These are phyloP conservation scores for Aphelinus certus DNA, from an alignment of 1,140 invertebrate species.

Conservation along the genomic window DNA sequence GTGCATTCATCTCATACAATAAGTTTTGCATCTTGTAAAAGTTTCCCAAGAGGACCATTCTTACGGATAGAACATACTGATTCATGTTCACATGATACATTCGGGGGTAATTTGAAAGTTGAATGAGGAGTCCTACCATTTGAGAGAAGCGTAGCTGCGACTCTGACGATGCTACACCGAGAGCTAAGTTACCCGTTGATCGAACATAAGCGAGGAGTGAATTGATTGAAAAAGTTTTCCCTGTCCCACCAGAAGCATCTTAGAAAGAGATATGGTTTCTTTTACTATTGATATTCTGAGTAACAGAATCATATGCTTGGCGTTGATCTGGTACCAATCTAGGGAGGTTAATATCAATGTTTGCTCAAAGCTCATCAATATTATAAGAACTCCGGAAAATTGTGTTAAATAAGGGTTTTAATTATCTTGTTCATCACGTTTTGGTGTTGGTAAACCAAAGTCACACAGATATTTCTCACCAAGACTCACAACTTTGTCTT, in stretches of 20 bases:
- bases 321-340: not conserved
- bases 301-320: not conserved
- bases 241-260: not conserved
- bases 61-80: conserved; percentile 2
- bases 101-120: not conserved
- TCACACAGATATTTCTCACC: too few relatives aligned
- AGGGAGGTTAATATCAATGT: not conserved
- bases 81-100: conserved; percentile 5
- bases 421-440: too few relatives aligned
- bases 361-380: not conserved
- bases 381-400: not conserved
- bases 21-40: conserved; percentile 46
- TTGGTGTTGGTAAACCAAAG: too few relatives aligned
- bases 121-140: not conserved
- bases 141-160: not conserved
- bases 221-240: conserved; percentile 3
- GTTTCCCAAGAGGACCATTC: conserved; percentile 34
- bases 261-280: not conserved
- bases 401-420: too few relatives aligned
- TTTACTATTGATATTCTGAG: not conserved
- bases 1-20: conserved; percentile 59
- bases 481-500: too few relatives aligned
- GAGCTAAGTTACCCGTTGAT: not conserved
- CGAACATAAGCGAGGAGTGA: not conserved
- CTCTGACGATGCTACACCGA: not conserved